phyloP scores from a whole-genome alignment of 2,113 vertebrate genomes.

The Nerophis ophidion region DNA sequence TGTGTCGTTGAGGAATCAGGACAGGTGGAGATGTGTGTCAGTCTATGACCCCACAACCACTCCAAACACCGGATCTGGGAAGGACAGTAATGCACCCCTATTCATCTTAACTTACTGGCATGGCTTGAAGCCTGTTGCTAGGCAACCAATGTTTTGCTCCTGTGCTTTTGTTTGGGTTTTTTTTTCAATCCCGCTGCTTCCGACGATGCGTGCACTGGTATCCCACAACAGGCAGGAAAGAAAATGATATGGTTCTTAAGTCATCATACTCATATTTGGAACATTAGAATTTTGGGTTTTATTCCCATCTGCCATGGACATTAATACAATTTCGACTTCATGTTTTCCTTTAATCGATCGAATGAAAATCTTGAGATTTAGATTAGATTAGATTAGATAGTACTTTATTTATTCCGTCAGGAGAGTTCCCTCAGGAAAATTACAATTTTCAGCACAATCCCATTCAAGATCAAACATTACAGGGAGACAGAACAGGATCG shows the following conservation, averaged over 20 bases:
- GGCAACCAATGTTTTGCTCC: constrained; percentile 72
- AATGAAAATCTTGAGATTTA: too few species aligned
- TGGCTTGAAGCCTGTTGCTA: constrained; percentile 58
- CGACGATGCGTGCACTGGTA: constrained; percentile 10
- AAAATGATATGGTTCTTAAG: constrained; percentile 45
- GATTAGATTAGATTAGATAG: too few species aligned
- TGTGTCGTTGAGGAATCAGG: constrained; percentile 61
- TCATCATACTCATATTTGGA: constrained; percentile 25
- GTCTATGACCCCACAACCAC: constrained; percentile 23
- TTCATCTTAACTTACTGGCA: constrained; percentile 57
- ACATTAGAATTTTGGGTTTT: constrained; percentile 8
- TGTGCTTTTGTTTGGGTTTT: constrained; percentile 51
- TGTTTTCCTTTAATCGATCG: too few species aligned
- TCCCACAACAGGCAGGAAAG: constrained; percentile 50
- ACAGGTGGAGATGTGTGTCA: constrained; percentile 69
- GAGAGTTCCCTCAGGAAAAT: too few species aligned
- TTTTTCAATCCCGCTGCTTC: constrained; percentile 17
- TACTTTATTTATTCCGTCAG: too few species aligned
- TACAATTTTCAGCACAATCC: too few species aligned
- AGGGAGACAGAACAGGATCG: too few species aligned
- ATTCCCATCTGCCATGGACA: constrained; percentile 27
- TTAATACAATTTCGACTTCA: constrained; percentile 8
- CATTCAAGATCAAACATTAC: too few species aligned
- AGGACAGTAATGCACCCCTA: constrained; percentile 56
- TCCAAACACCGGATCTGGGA: constrained; percentile 67